A percentile compares a stretch with the other conserved stretches of the same genome.
Evolutionary conservation across 1,140 invertebrate genomes (phyloP).

Genomic region (Drosophila sturtevanti): DNA sequence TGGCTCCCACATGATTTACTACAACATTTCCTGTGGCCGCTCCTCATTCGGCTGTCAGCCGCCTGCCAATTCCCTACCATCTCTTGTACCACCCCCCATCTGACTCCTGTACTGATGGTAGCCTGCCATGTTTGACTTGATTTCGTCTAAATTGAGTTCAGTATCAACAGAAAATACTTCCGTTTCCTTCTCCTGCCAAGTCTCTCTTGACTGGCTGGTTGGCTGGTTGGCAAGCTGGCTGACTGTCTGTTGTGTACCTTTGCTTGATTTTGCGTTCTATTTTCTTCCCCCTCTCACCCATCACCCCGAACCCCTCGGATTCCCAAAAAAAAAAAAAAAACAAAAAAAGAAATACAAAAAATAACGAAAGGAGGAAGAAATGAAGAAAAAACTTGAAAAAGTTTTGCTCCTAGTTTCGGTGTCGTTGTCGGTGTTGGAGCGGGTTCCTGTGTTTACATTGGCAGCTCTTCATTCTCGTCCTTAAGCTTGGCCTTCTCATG

Average conservation of each 20-base stretch:
- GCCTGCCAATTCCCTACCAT: not conserved
- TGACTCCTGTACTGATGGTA: slow-evolving; percentile 24
- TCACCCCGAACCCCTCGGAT: too few species aligned
- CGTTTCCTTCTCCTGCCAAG: slow-evolving; percentile 57
- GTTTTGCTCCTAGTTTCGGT: slow-evolving; percentile 47
- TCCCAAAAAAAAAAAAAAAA: slow-evolving; percentile 6
- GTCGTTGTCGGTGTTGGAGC: slow-evolving; percentile 33
- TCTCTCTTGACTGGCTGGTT: not conserved
- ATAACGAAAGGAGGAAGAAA: slow-evolving; percentile 5
- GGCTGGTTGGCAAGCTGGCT: not conserved
- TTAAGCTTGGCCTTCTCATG: slow-evolving; percentile 14
- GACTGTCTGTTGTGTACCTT: slow-evolving; percentile 57
- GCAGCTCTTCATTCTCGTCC: slow-evolving; percentile 39
- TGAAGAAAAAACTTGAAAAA: slow-evolving; percentile 2
- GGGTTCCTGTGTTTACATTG: slow-evolving; percentile 65
- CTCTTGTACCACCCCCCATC: not conserved
- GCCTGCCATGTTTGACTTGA: slow-evolving; percentile 79
- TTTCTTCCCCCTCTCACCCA: not conserved
- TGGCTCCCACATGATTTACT: slow-evolving; percentile 78
- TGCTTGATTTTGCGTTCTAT: slow-evolving; percentile 62
- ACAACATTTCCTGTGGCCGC: slow-evolving; percentile 62
- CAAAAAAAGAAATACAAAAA: slow-evolving; percentile 37
- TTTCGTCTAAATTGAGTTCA: slow-evolving; percentile 81
- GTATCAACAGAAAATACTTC: slow-evolving; percentile 81
- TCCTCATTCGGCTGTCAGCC: slow-evolving; percentile 5